Evolutionary conservation across 1,140 invertebrate species (phyloP), one percentile per base, ranked within the genome.

Genomic region (Lucilia cuprina): DNA sequence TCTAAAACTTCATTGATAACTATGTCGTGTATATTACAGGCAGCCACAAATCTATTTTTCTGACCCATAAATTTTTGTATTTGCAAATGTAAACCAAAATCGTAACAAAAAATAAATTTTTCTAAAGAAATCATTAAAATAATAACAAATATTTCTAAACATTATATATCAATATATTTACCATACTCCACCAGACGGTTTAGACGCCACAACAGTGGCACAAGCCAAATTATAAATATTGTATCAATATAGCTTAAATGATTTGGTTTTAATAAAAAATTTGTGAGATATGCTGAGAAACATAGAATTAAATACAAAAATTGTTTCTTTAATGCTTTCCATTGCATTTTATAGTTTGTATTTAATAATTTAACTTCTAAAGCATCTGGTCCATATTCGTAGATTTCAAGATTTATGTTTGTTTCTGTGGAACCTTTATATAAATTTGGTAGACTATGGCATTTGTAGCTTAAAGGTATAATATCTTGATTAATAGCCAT

Each of bases 1-100:
- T 91, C 91, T 85, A 94, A 93, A 47, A 94, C 93, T 91, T 94
- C 93, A 87, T 94, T 94, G 19, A 94, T 93, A 84, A 94, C 92
- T 83, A 94, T 87, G 87, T 93, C 92, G 82, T 93, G 88, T n/a
- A 94, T 89, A 77, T 88, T 90, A 10, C 92, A 90, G 87, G 92
- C 92, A 74, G 93, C 91, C 86, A 94, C 91, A 86, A 93, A 93
- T 85, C 91, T 87, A 60, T 86, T 90, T 10, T 90, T 88, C 12
- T 86, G 90, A 50, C 90, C 87, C 84, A 91, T 85, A 82, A 89
- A 90, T 84, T 90, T 90, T 83, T 92, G 89, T 82, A 86, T 90
- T 87, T 86, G 87, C 21, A 92, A 92, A 86, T 94, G 93, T 77
- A 93, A 86, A 13, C 93, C 93, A 70, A 94, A 88, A 83, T 92